Percentiles rank a stretch among this genome's conserved stretches.
These are phyloP conservation scores for Ptilonorhynchus violaceus DNA, from an alignment of 2,113 vertebrate genomes.

Conservation along the genomic window DNA sequence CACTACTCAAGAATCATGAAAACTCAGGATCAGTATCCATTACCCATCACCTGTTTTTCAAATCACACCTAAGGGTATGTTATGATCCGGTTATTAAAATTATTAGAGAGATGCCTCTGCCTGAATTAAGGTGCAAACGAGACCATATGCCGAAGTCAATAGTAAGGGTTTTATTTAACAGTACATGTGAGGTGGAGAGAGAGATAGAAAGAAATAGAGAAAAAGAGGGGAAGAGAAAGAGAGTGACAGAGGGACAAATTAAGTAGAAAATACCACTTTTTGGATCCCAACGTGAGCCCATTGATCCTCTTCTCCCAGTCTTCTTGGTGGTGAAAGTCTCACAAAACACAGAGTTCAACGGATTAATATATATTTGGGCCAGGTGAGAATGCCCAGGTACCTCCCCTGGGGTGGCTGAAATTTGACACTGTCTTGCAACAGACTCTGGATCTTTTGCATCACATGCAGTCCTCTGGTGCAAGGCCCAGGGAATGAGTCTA, in stretches of 20 bases:
- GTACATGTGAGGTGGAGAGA: not conserved
- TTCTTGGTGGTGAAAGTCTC: not conserved
- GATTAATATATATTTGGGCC: not conserved
- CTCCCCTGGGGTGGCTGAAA: accelerated
- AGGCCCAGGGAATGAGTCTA: not conserved
- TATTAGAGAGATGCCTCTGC: not conserved
- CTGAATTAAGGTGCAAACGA: not conserved
- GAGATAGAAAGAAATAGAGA: not conserved
- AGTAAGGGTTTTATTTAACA: not conserved
- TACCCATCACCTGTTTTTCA: not conserved
- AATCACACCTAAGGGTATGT: not conserved
- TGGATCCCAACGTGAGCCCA: not conserved
- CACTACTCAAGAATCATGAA: not conserved
- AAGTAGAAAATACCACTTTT: not conserved
- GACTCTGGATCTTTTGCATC: not conserved
- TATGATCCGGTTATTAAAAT: not conserved
- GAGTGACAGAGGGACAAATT: not conserved
- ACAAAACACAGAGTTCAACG: not conserved
- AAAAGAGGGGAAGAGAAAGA: not conserved
- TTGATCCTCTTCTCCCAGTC: not conserved
- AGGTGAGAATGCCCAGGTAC: not conserved
- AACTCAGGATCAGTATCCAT: not conserved
- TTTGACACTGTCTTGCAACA: not conserved
- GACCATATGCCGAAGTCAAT: not conserved
- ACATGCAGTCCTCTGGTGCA: accelerated